A percentile compares a stretch with the other conserved stretches of the same genome.
These are phyloP conservation scores for Elmis aenea DNA, from an alignment of 2,888 invertebrate species.

Conservation along the genomic window DNA sequence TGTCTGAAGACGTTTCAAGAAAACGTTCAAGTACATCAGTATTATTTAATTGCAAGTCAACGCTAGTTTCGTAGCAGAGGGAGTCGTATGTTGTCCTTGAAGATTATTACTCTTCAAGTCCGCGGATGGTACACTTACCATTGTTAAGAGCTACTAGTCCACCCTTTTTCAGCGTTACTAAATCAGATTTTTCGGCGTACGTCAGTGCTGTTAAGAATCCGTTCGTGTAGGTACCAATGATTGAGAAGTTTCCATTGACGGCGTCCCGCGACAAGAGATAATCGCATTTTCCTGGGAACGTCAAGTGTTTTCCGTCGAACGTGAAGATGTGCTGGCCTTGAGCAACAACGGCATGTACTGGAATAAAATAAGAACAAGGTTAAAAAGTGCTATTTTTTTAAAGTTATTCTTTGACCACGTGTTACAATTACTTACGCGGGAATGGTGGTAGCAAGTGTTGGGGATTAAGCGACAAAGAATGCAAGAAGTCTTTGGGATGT, in stretches of 20 bases:
- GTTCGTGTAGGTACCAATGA: constrained; percentile 65
- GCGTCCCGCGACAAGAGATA: constrained; percentile 82
- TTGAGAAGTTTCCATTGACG: constrained; percentile 79
- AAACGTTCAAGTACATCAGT: background rate
- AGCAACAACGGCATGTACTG: constrained; percentile 65
- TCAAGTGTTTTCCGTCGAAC: constrained; percentile 78
- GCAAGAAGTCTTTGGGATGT: constrained; percentile 50
- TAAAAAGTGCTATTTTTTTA: no score
- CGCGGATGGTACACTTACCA: constrained; percentile 50
- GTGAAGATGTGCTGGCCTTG: constrained; percentile 84
- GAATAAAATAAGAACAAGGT: constrained; percentile 24
- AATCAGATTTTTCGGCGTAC: constrained; percentile 64
- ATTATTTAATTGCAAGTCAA: no score
- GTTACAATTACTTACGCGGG: constrained; percentile 49
- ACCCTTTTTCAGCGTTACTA: constrained; percentile 49
- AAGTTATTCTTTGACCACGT: no score
- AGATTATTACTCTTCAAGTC: constrained; percentile 8
- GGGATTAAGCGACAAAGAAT: constrained; percentile 50
- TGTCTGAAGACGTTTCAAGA: background rate
- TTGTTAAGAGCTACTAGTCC: constrained; percentile 63
- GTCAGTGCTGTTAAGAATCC: constrained; percentile 65
- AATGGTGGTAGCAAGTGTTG: constrained; percentile 61
- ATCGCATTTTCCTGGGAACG: constrained; percentile 77
- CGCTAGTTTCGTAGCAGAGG: no score
- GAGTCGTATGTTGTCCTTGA: no score